phyloP scores from a whole-genome alignment of 2,888 invertebrate species.

The Amphipoea lucens region DNA sequence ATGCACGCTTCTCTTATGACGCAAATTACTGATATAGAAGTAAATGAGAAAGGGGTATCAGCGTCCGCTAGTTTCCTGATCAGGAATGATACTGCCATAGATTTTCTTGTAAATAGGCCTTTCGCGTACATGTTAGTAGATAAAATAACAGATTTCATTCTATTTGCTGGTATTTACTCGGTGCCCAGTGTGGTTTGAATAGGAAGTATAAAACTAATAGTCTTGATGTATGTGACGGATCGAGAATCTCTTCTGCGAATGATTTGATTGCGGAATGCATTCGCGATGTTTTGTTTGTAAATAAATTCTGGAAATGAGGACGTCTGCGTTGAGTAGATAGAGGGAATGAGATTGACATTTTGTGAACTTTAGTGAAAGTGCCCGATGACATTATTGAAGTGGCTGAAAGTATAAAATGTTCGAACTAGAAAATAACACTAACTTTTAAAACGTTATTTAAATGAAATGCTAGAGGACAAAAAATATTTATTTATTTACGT shows the following conservation, averaged over 20 bases:
- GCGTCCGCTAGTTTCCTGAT: conserved; percentile 70
- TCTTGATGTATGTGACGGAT: conserved; percentile 43
- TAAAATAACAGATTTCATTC: conserved; percentile 76
- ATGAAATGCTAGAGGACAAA: neutral
- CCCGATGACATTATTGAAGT: neutral
- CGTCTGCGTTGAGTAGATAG: conserved; percentile 20
- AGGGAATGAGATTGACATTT: conserved; percentile 32
- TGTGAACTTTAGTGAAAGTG: conserved; percentile 47
- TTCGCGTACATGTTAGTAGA: conserved; percentile 81
- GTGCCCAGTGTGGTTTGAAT: conserved; percentile 71
- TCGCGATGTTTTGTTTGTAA: conserved; percentile 57
- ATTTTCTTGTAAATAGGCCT: conserved; percentile 77
- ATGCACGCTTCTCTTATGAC: conserved; percentile 78
- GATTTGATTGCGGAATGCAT: conserved; percentile 36
- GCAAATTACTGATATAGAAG: conserved; percentile 76
- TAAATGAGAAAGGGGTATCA: conserved; percentile 76
- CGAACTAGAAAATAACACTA: neutral
- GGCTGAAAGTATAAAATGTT: conserved; percentile 15
- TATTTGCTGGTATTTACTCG: conserved; percentile 81
- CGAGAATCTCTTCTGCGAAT: conserved; percentile 54
- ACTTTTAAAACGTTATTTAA: neutral
- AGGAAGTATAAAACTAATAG: conserved; percentile 27
- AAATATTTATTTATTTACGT: neutral
- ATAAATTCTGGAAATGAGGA: conserved; percentile 42
- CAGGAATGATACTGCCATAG: conserved; percentile 49